Evolutionary conservation across 2,113 vertebrate genomes (phyloP).

Genomic region (Nothoprocta perdicaria): DNA sequence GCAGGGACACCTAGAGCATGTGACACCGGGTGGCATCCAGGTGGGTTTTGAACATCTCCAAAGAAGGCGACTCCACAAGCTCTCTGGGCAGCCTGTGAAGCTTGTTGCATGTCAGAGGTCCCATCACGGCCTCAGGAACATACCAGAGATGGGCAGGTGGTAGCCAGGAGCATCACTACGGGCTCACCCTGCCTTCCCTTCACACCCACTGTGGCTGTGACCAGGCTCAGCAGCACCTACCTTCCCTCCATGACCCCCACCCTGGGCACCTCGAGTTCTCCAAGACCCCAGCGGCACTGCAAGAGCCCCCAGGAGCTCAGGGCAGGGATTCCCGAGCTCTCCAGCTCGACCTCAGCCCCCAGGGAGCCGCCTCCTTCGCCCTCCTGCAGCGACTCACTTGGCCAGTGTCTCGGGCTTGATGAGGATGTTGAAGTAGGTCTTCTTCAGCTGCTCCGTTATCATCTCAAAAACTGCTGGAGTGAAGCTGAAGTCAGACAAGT

Average conservation of each 20-base stretch:
- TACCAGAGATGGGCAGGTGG: background rate
- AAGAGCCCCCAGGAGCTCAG: background rate
- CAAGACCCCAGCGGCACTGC: fast-evolving
- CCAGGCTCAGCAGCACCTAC: background rate
- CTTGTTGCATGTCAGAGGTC: fast-evolving
- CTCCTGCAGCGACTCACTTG: slow-evolving; percentile 84
- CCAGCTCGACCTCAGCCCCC: background rate
- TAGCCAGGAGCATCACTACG: background rate
- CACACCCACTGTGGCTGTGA: background rate
- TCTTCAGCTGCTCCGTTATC: slow-evolving; percentile 95
- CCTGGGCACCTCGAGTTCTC: background rate
- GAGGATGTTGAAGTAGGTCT: slow-evolving; percentile 95
- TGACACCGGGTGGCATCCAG: no score
- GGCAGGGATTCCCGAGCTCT: background rate
- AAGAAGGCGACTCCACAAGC: no score
- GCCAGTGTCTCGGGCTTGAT: slow-evolving; percentile 93
- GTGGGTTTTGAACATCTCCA: no score
- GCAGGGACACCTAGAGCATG: no score
- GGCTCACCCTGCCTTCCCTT: background rate
- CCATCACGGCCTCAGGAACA: fast-evolving
- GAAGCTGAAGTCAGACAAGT: slow-evolving; percentile 89
- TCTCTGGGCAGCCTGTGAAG: no score
- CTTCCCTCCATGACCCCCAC: fast-evolving
- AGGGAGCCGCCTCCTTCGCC: background rate
- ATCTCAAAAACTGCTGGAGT: slow-evolving; percentile 91